These are phyloP conservation scores for Pimpla rufipes DNA, from an alignment of 2,888 invertebrate species.

Conservation along the genomic window DNA sequence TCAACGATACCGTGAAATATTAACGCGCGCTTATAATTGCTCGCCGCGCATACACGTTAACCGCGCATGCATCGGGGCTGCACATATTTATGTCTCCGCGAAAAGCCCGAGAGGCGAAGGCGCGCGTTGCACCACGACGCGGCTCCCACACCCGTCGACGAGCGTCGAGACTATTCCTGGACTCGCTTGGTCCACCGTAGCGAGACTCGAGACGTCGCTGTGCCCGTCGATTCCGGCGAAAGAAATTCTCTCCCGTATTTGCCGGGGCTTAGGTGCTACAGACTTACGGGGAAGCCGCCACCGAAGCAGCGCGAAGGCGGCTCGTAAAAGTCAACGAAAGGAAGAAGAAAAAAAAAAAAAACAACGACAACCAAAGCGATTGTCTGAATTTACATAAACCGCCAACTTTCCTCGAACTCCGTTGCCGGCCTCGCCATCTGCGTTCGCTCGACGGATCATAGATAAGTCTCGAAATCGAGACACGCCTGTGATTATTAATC, in stretches of 20 bases:
- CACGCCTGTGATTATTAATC: not conserved
- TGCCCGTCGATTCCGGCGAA: constrained; percentile 50
- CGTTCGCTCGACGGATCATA: not conserved
- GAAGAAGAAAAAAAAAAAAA: not conserved
- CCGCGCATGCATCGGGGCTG: constrained; percentile 6
- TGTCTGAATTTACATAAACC: constrained; percentile 12
- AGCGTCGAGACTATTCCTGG: constrained; percentile 59
- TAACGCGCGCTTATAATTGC: constrained; percentile 11
- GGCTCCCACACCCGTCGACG: constrained; percentile 20
- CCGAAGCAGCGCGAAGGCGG: not conserved
- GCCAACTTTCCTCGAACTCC: constrained; percentile 7
- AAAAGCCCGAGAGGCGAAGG: not conserved
- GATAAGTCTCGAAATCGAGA: not conserved
- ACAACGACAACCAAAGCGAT: constrained; percentile 14
- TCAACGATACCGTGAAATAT: not conserved
- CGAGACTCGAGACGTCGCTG: constrained; percentile 51
- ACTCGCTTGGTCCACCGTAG: constrained; percentile 49
- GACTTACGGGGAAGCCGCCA: constrained; percentile 17
- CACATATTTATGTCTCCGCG: constrained; percentile 8
- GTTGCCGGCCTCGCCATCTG: not conserved
- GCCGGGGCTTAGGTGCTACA: constrained; percentile 22
- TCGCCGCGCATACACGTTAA: not conserved
- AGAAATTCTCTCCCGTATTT: constrained; percentile 18
- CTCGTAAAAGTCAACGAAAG: constrained; percentile 48
- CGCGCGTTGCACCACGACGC: constrained; percentile 29